A percentile compares a stretch with the other conserved stretches of the same genome.
Conservation (phyloP, 2,888 invertebrate genomes). For the Hydropsyche betteni region DNA sequence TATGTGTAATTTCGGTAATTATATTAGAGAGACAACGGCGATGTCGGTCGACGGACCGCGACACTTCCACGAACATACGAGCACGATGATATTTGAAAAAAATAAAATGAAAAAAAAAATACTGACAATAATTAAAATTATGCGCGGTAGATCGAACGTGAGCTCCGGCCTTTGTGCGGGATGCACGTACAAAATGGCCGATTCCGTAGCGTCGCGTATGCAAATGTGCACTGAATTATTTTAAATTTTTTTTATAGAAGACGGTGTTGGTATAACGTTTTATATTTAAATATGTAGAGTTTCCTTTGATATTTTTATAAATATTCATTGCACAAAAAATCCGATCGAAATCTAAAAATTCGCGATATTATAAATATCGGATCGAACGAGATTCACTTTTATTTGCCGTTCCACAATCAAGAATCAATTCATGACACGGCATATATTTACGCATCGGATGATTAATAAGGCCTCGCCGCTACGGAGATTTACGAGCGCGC, state of each 20-base stretch:
- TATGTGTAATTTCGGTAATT: slow-evolving; percentile 51
- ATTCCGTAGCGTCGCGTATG: background rate
- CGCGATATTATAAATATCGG: too few species aligned
- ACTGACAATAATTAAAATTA: background rate
- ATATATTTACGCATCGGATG: slow-evolving; percentile 10
- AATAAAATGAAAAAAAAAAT: slow-evolving; percentile 24
- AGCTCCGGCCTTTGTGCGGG: background rate
- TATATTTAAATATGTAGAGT: too few species aligned
- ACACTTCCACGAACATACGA: slow-evolving; percentile 26
- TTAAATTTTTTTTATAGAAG: too few species aligned
- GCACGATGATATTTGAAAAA: background rate
- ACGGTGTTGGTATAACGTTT: too few species aligned
- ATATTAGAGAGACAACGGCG: slow-evolving; percentile 49
- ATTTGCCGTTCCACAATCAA: too few species aligned
- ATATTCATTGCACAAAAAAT: too few species aligned
- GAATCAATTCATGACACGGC: background rate
- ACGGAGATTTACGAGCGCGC: slow-evolving; percentile 11
- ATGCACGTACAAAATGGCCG: slow-evolving; percentile 12
- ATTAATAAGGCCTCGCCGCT: slow-evolving; percentile 1
- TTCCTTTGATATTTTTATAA: too few species aligned
- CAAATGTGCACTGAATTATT: too few species aligned
- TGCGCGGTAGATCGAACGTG: background rate
- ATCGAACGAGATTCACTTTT: too few species aligned
- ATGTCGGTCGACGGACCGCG: slow-evolving; percentile 45
- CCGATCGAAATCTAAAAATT: too few species aligned